Percentiles rank a stretch among this genome's conserved stretches.
These are phyloP conservation scores for Eledona agricola DNA, from an alignment of 2,888 invertebrate species.

Conservation along the genomic window DNA sequence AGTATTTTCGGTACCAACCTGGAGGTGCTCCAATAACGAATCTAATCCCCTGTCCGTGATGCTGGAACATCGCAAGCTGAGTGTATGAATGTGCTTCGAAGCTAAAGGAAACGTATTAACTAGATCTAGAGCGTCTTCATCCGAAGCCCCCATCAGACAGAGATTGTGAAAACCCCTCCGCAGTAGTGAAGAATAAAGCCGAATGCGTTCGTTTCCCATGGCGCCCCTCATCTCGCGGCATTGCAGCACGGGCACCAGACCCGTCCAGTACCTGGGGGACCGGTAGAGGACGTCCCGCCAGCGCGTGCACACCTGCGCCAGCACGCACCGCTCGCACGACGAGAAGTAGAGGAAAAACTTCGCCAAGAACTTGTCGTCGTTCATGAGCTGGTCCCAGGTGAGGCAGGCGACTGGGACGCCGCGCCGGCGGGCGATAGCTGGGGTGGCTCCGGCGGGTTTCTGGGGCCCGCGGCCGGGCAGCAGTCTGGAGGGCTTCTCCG, in stretches of 20 bases:
- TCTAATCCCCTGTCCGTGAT: slow-evolving; percentile 92
- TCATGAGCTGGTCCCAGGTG: slow-evolving; percentile 78
- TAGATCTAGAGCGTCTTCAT: slow-evolving; percentile 89
- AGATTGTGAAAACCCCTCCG: slow-evolving; percentile 87
- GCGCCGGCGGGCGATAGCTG: slow-evolving; percentile 46
- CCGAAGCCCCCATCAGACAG: slow-evolving; percentile 84
- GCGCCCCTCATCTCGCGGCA: slow-evolving; percentile 81
- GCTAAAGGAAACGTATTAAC: slow-evolving; percentile 86
- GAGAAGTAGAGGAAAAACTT: slow-evolving; percentile 85
- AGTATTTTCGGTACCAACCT: slow-evolving; percentile 74
- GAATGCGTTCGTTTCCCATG: slow-evolving; percentile 66
- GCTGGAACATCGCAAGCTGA: slow-evolving; percentile 88
- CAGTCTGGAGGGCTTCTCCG: slow-evolving; percentile 64
- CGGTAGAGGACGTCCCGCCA: slow-evolving; percentile 92
- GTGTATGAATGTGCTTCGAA: slow-evolving; percentile 83
- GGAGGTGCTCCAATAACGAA: slow-evolving; percentile 85
- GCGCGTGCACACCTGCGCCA: slow-evolving; percentile 85
- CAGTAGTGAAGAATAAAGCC: slow-evolving; percentile 83
- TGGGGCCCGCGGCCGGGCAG: slow-evolving; percentile 51
- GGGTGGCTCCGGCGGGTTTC: slow-evolving; percentile 28
- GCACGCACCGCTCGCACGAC: slow-evolving; percentile 73
- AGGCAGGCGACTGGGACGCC: slow-evolving; percentile 68
- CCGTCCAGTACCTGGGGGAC: slow-evolving; percentile 77
- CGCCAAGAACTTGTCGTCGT: slow-evolving; percentile 85
- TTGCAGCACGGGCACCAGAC: slow-evolving; percentile 84